These are phyloP conservation scores for Heteromurus nitidus DNA, from an alignment of 2,888 invertebrate species.

Conservation along the genomic window DNA sequence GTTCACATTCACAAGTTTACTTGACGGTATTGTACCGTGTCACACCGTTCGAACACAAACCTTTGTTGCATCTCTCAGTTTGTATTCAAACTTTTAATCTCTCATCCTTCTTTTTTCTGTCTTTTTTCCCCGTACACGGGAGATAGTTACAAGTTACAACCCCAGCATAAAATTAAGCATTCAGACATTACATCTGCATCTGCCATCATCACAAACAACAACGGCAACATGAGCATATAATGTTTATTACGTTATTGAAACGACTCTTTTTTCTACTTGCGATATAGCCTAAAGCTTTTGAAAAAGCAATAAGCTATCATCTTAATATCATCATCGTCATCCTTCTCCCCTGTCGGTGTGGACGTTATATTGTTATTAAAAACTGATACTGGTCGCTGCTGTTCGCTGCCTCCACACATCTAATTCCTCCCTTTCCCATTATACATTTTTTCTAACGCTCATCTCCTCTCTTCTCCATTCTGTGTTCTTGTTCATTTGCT, in stretches of 20 bases:
- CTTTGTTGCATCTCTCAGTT: conserved; percentile 48
- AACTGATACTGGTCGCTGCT: no score
- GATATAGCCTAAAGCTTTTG: conserved; percentile 24
- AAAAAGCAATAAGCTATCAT: conserved; percentile 52
- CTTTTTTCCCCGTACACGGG: background rate
- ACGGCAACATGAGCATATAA: conserved; percentile 28
- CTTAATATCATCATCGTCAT: conserved; percentile 54
- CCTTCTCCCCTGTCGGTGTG: background rate
- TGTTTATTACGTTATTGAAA: conserved; percentile 35
- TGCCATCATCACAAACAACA: conserved; percentile 46
- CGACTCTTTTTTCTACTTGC: background rate
- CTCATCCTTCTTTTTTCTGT: conserved; percentile 24
- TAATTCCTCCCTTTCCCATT: no score
- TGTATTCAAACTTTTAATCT: conserved; percentile 36
- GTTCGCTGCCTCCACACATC: no score
- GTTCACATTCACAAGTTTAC: conserved; percentile 56
- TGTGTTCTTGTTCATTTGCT: background rate
- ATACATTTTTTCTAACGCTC: background rate
- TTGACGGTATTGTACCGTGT: conserved; percentile 31
- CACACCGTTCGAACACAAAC: conserved; percentile 39
- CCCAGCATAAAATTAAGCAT: conserved; percentile 52
- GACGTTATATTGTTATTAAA: no score
- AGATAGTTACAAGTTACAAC: background rate
- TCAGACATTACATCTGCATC: conserved; percentile 52
- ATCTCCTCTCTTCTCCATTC: background rate